These are phyloP conservation scores for Anaspis maculata DNA, from an alignment of 2,888 invertebrate species.

Conservation along the genomic window DNA sequence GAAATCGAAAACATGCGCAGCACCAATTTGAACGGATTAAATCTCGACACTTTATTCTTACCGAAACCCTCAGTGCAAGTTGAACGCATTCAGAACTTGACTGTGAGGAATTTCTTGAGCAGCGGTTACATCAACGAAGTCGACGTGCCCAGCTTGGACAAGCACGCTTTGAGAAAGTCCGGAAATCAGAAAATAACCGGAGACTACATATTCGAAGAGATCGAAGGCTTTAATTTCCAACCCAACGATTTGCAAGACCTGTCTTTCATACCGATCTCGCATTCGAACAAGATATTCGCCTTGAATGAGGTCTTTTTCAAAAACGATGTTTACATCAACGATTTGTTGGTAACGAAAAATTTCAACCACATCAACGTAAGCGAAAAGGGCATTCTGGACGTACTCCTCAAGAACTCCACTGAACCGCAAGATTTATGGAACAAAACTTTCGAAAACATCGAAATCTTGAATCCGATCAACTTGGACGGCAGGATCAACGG, in stretches of 20 bases:
- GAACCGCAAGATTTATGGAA: constrained; percentile 40
- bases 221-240: constrained; percentile 35
- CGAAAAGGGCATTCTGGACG: constrained; percentile 39
- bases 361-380: constrained; percentile 45
- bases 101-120: constrained; percentile 39
- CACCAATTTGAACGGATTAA: no score
- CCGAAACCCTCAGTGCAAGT: background rate
- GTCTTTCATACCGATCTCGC: no score
- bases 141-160: constrained; percentile 39
- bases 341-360: constrained; percentile 38
- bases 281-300: no score
- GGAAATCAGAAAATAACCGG: constrained; percentile 45
- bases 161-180: constrained; percentile 42
- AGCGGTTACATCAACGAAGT: constrained; percentile 45
- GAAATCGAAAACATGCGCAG: no score
- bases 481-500: constrained; percentile 44
- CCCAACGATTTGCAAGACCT: no score
- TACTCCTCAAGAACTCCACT: constrained; percentile 39
- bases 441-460: constrained; percentile 42
- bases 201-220: constrained; percentile 30
- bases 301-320: no score
- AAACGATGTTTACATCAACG: constrained; percentile 35
- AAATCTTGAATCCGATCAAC: constrained; percentile 41
- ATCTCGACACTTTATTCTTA: background rate
- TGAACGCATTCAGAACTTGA: background rate